Evolutionary conservation across 2,797 vertebrate species (phyloP).

Genomic region (Pachyuromys duprasi): DNA sequence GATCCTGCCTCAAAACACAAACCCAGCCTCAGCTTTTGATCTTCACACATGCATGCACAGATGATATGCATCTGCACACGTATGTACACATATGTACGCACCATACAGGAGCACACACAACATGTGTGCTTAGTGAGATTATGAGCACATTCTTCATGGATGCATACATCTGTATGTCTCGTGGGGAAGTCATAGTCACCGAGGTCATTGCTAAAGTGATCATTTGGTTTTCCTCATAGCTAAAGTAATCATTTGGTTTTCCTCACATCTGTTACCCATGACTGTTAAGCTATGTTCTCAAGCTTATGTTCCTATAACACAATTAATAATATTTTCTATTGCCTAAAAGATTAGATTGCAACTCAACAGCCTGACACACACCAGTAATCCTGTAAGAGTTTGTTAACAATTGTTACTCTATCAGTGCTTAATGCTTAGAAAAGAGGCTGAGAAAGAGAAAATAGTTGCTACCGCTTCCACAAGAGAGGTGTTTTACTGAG

Average conservation of each 20-base stretch:
- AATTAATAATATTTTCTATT: constrained; percentile 12
- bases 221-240: neutral
- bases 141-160: neutral
- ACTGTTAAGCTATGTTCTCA: neutral
- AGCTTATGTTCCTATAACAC: neutral
- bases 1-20: neutral
- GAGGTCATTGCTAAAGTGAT: neutral
- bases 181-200: neutral
- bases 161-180: neutral
- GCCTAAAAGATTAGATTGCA: neutral
- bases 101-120: neutral
- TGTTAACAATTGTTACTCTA: neutral
- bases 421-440: neutral
- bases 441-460: neutral
- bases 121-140: neutral
- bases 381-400: neutral
- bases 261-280: neutral
- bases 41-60: neutral
- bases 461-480: neutral
- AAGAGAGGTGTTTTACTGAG: neutral
- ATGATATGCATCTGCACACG: neutral
- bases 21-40: neutral
- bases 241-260: neutral
- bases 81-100: neutral
- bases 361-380: neutral